Conservation (phyloP, 2,113 vertebrate genomes). For the Tragulus kanchil region DNA sequence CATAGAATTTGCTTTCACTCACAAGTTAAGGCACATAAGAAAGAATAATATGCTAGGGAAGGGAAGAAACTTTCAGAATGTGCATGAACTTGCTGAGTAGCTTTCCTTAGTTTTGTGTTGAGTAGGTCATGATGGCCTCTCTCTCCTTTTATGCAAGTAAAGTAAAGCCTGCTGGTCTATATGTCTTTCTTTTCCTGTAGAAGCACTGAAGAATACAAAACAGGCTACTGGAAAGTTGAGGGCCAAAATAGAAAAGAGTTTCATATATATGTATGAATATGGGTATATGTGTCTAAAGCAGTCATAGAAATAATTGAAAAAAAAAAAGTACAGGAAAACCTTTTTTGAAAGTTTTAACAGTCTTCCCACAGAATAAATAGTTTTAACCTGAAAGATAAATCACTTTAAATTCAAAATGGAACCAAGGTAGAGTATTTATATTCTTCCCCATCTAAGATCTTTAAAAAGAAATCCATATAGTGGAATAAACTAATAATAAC, state of each 20-base stretch:
- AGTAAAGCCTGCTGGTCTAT: background rate
- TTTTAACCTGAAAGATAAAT: background rate
- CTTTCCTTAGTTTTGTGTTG: background rate
- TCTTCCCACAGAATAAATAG: background rate
- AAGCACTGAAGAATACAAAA: background rate
- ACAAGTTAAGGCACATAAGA: background rate
- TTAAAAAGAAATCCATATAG: background rate
- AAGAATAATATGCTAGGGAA: background rate
- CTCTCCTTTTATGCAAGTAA: background rate
- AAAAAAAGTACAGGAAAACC: too few species aligned
- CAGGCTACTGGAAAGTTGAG: background rate
- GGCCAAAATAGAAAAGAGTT: background rate
- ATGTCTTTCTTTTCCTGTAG: background rate
- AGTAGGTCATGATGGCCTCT: rapidly evolving
- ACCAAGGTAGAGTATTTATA: background rate
- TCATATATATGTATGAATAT: too few species aligned
- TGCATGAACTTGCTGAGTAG: background rate
- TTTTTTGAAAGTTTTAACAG: too few species aligned
- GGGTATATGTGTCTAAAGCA: background rate
- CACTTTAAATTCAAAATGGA: background rate
- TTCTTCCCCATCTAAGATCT: background rate
- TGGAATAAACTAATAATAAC: background rate
- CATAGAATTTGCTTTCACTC: background rate
- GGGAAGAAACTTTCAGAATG: background rate
- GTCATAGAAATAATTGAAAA: too few species aligned